Percentiles rank a stretch among this genome's conserved stretches.
Evolutionary conservation across 1,140 invertebrate species (phyloP).

Genomic region (Brachionus sp.): DNA sequence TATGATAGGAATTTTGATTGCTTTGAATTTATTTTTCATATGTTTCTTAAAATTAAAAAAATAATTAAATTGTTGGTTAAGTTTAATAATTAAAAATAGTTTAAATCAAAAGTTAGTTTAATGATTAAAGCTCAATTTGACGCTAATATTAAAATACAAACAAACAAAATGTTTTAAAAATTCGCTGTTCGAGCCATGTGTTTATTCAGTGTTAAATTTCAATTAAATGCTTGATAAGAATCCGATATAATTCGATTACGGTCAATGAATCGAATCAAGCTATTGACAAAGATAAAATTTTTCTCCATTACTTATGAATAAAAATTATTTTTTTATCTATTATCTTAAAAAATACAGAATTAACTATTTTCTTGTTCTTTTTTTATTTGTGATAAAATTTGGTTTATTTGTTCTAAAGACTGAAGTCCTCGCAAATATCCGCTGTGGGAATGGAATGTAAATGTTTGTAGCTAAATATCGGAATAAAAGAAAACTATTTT

Average conservation of each 20-base stretch:
- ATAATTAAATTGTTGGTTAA: neutral
- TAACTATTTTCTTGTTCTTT: neutral
- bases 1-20: neutral
- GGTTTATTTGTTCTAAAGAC: neutral
- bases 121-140: neutral
- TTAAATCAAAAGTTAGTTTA: neutral
- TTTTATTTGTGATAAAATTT: neutral
- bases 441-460: neutral
- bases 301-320: neutral
- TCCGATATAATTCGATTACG: neutral
- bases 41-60: no score
- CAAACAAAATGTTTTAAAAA: neutral
- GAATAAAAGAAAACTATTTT: neutral
- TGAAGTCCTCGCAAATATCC: neutral
- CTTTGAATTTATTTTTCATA: neutral
- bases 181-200: neutral
- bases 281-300: neutral
- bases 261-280: constrained; percentile 1
- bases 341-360: neutral
- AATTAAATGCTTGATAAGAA: neutral
- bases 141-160: neutral
- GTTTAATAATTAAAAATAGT: neutral
- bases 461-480: neutral
- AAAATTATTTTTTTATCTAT: neutral
- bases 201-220: neutral